Base-by-base conservation (phyloP, 2,113 vertebrate species). In the Platanista minor region DNA sequence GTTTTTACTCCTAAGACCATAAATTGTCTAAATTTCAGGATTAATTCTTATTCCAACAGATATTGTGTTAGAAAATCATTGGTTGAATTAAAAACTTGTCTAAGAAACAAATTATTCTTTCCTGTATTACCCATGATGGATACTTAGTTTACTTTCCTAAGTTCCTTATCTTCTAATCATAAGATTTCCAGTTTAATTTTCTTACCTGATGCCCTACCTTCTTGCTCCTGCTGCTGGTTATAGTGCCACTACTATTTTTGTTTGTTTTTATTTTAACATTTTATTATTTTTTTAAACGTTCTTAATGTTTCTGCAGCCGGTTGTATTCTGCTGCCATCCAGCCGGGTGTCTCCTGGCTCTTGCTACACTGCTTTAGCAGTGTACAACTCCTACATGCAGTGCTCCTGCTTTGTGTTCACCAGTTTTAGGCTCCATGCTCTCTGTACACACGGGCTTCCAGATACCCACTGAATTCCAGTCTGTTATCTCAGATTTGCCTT, bases 341-440 rank as follows among this genome's bases (percentile, higher is more conserved):
- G 3, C 14, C 29, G 1, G 18, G 8, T 33, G 8, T 74, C 27
- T 78, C 15, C 43, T 25, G 69, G 3, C 3, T 25, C 39, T 14
- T 20, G 43, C 4, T 2, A 3, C 39, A 20, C 25, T 20, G 14
- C 12, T 64, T 57, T 54, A 12, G 8, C 52, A 83, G 8, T 0
- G 1, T 5, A 31, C 21, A 21, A 25, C 33, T 46, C 15, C 1
- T 62, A 1, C 17, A 9, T 14, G 1, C 39, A n/a, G 1, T 7
- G 27, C 2, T 78, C 1, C 23, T 54, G 25, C 39, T 66, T 20
- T 23, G 3, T 75, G 18, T 23, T 61, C 39, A 64, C 9, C 9
- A 29, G 2, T 4, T 3, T 39, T 29, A 17, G 77, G 10, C 11
- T 21, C n/a, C 2, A 6, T 33, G n/a, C 11, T 81, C 27, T n/a